Percentiles rank a stretch among this genome's conserved stretches.
These are phyloP conservation scores for Melipona bicolor DNA, from an alignment of 2,888 invertebrate genomes.

Conservation along the genomic window DNA sequence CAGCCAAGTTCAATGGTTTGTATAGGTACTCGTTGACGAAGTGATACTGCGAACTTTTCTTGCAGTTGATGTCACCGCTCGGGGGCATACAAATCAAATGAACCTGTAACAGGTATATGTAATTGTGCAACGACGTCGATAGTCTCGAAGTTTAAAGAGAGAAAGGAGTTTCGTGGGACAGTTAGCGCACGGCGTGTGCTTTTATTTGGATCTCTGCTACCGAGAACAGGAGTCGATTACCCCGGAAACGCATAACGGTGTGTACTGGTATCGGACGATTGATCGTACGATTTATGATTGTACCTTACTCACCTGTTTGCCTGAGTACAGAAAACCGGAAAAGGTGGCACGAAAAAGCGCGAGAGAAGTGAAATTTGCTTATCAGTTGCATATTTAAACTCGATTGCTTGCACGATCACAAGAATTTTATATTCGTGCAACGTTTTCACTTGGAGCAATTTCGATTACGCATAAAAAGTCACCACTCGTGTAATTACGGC, in stretches of 20 bases:
- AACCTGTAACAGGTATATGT: slow-evolving; percentile 86
- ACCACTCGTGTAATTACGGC: not conserved
- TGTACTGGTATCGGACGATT: slow-evolving; percentile 41
- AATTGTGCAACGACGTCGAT: not conserved
- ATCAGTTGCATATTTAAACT: slow-evolving; percentile 19
- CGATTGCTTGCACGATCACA: not conserved
- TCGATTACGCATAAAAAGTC: not conserved
- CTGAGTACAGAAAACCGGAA: slow-evolving; percentile 33
- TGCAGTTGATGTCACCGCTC: slow-evolving; percentile 94
- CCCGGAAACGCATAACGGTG: slow-evolving; percentile 48
- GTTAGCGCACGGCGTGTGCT: not conserved
- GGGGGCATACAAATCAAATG: slow-evolving; percentile 97
- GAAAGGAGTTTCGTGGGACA: slow-evolving; percentile 45
- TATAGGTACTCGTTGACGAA: slow-evolving; percentile 97
- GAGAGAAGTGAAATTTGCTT: slow-evolving; percentile 52
- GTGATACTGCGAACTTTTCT: slow-evolving; percentile 94
- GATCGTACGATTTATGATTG: slow-evolving; percentile 47
- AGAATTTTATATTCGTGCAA: slow-evolving; percentile 13
- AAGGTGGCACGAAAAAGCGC: slow-evolving; percentile 21
- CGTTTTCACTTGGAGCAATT: slow-evolving; percentile 26
- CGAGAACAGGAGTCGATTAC: slow-evolving; percentile 45
- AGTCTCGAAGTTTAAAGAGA: slow-evolving; percentile 21
- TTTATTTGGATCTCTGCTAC: slow-evolving; percentile 31
- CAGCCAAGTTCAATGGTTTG: slow-evolving; percentile 93
- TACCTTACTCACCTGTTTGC: slow-evolving; percentile 9